Evolutionary conservation across 2,113 vertebrate species (phyloP).

Genomic region (Furnarius figulus): DNA sequence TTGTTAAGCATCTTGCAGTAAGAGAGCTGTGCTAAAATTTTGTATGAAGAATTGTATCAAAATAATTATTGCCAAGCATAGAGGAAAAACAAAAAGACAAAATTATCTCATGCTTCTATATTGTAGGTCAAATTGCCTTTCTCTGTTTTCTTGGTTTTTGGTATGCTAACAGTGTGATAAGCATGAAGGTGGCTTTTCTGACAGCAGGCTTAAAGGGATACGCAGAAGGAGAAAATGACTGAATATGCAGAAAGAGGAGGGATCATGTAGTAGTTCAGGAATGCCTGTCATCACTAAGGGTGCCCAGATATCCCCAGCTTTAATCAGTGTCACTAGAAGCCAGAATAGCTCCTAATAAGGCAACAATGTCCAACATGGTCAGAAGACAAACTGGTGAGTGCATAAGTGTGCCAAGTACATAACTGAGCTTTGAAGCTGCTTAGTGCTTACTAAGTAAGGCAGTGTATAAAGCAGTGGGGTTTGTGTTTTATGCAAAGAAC

Average conservation of each 20-base stretch:
- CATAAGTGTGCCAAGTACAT: not conserved
- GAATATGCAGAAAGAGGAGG: not conserved
- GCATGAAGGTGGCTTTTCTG: not conserved
- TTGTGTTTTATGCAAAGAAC: not conserved
- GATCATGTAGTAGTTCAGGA: not conserved
- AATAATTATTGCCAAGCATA: not conserved
- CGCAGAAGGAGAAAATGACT: not conserved
- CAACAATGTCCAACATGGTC: accelerated
- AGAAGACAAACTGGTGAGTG: not conserved
- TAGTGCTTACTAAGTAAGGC: not conserved
- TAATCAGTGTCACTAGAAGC: not conserved
- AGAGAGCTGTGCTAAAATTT: not conserved
- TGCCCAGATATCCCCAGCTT: not conserved
- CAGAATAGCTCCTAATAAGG: not conserved
- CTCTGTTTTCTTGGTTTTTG: not conserved
- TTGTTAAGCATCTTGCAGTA: not conserved
- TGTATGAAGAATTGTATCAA: not conserved
- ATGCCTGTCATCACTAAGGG: not conserved
- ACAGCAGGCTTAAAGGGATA: not conserved
- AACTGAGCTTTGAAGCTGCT: not conserved
- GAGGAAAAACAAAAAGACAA: not conserved
- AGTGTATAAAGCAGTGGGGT: not conserved
- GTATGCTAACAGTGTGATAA: not conserved
- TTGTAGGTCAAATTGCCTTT: not conserved
- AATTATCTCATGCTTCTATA: not conserved